A percentile compares a stretch with the other conserved stretches of the same genome.
Conservation (phyloP, 30 jellyfish, hydroid and myxozoan genomes). For the Sanderia malayensis region DNA sequence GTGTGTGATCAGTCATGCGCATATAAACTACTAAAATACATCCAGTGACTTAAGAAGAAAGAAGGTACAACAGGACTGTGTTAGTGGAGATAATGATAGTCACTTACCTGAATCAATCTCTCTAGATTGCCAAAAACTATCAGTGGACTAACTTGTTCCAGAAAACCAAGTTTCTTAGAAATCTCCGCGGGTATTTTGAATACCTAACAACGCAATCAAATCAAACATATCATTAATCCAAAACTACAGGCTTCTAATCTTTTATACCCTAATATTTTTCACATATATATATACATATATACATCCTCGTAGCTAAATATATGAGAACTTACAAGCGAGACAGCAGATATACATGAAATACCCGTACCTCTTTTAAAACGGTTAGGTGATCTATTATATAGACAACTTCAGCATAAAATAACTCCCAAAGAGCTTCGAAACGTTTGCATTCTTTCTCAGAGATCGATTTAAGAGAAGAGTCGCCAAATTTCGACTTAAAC, state of each 20-base stretch:
- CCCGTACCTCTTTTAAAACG: constrained; percentile 71
- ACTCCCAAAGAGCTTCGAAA: constrained; percentile 87
- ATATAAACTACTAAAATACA: too few relatives aligned
- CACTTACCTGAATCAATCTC: constrained; percentile 62
- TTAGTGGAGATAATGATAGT: too few relatives aligned
- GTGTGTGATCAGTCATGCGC: too few relatives aligned
- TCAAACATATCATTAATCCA: neutral
- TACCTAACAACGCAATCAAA: constrained; percentile 47
- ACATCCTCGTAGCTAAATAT: too few relatives aligned
- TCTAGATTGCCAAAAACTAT: constrained; percentile 75
- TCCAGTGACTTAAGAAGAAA: too few relatives aligned
- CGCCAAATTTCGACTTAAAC: constrained; percentile 10
- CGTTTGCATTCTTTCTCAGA: constrained; percentile 53
- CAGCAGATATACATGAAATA: too few relatives aligned
- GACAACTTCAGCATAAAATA: constrained; percentile 80
- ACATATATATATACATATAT: too few relatives aligned
- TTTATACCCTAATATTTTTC: too few relatives aligned
- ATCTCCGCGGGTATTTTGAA: constrained; percentile 62
- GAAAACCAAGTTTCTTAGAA: constrained; percentile 78
- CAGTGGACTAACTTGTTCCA: constrained; percentile 58
- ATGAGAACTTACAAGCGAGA: too few relatives aligned
- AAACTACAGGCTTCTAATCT: too few relatives aligned
- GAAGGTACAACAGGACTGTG: too few relatives aligned
- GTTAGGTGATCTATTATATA: constrained; percentile 69
- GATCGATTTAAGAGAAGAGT: constrained; percentile 6